Conservation (phyloP, 2,113 vertebrate genomes). For the Cheirogaleus medius region DNA sequence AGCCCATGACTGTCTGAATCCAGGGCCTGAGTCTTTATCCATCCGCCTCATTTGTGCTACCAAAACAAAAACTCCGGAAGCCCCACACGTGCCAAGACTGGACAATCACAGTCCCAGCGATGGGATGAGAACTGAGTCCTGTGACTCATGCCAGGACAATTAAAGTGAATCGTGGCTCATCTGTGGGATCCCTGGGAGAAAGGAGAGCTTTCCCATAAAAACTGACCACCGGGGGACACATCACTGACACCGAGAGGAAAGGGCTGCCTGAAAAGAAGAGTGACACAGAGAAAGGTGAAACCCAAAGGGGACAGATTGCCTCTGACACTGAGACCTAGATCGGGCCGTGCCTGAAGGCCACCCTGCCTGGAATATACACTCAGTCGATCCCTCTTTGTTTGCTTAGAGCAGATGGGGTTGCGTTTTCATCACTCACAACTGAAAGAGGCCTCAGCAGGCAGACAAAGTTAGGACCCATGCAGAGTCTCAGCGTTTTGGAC, state of each 20-base stretch:
- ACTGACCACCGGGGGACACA: not conserved
- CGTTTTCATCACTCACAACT: not conserved
- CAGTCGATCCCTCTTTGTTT: not conserved
- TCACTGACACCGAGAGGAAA: not conserved
- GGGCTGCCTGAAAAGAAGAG: not conserved
- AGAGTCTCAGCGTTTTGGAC: not conserved
- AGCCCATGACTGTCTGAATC: not conserved
- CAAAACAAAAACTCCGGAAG: not conserved
- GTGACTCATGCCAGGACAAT: too few relatives aligned
- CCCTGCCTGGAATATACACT: not conserved
- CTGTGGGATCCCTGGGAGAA: not conserved
- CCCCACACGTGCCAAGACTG: too few relatives aligned
- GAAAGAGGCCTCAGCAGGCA: not conserved
- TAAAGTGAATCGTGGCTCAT: not conserved
- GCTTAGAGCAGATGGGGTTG: not conserved
- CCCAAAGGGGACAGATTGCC: not conserved
- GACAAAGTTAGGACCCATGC: not conserved
- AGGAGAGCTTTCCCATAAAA: not conserved
- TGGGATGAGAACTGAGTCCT: not conserved
- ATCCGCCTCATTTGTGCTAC: not conserved
- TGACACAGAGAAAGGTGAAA: not conserved
- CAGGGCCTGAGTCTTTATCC: not conserved
- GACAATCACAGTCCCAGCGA: too few relatives aligned
- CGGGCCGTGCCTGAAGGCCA: not conserved
- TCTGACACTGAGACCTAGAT: not conserved